These are phyloP conservation scores for Porites rus DNA, from an alignment of 92 coral and sea anemone species.

Conservation along the genomic window DNA sequence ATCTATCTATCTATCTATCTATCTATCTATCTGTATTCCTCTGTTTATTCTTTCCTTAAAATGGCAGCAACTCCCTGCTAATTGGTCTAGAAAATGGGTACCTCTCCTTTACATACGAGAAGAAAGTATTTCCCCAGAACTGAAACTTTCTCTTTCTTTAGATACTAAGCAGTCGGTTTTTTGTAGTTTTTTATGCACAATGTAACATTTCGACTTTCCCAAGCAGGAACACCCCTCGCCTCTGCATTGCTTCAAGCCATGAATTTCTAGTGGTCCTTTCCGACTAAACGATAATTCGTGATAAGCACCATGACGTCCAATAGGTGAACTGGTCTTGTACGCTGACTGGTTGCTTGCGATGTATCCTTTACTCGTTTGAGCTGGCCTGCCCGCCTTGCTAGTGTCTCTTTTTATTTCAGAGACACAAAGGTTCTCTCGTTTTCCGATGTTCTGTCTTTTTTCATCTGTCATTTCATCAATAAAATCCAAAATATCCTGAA, in stretches of 20 bases:
- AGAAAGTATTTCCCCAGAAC: neutral
- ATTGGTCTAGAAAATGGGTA: too few species aligned
- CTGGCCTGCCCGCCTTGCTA: neutral
- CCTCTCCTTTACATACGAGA: neutral
- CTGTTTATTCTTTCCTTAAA: too few species aligned
- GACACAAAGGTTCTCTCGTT: slow-evolving; percentile 4
- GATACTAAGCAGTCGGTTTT: slow-evolving; percentile 40
- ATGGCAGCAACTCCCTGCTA: too few species aligned
- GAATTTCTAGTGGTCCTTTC: neutral
- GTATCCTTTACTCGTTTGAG: slow-evolving; percentile 14
- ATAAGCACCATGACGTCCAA: neutral
- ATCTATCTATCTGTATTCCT: too few species aligned
- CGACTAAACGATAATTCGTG: slow-evolving; percentile 11
- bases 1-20: too few species aligned
- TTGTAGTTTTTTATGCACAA: slow-evolving; percentile 54
- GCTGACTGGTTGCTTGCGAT: slow-evolving; percentile 57
- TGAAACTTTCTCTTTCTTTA: neutral
- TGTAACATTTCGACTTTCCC: slow-evolving; percentile 72
- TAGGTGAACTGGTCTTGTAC: slow-evolving; percentile 12
- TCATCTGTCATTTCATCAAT: slow-evolving; percentile 83
- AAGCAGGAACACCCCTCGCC: slow-evolving; percentile 64
- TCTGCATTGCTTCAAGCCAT: slow-evolving; percentile 20
- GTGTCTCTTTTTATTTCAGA: neutral
- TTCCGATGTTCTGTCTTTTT: neutral
- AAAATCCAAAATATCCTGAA: slow-evolving; percentile 86